Base-by-base conservation (phyloP, 2,113 vertebrate species). In the Erythrolamprus reginae region DNA sequence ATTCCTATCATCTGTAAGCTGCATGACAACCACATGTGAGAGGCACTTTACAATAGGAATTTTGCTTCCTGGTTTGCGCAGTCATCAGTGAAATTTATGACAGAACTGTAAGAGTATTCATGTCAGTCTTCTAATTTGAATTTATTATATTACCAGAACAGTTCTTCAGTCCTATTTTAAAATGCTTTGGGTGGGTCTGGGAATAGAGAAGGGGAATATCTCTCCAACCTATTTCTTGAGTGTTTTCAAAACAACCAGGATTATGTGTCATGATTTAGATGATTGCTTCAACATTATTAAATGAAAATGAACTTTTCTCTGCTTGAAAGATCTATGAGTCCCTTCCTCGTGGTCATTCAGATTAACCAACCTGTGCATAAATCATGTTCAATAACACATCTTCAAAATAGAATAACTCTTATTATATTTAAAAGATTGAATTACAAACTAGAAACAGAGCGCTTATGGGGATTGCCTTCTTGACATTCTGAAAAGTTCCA, bases 381-480 rank as follows among this genome's bases (percentile, higher is more conserved):
- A n/a, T 87, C 93, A 92, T 56, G 26, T 90, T 53, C 52, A 51
- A 87, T 94, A 94, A 92, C 33, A 28, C 82, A 21, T 65, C 28
- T 65, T 65, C 61, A 33, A 5, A 65, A 65, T 10, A 65, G 61
- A n/a, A n/a, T 65, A 65, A 65, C 26, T 92, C 24, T 19, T 89
- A 2, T 38, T 4, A 58, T 6, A 19, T 88, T 93, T 94, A 77
- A 86, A 42, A 91, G 56, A 91, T 94, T 87, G 82, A 55, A 86
- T n/a, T 48, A 91, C 26, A 51, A 53, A 0, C 3, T n/a, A 82
- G 50, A 92, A 10, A 82, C 89, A 50, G 3, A 82, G 4, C 83
- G 15, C 58, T 91, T 91, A 48, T 91, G 83, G 84, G 86, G 77
- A 61, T 91, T 42, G n/a, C 52, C 77, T 65, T 84, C 70, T 83